Conservation (phyloP, 2,888 invertebrate species). For the Acanthosoma haemorrhoidale region DNA sequence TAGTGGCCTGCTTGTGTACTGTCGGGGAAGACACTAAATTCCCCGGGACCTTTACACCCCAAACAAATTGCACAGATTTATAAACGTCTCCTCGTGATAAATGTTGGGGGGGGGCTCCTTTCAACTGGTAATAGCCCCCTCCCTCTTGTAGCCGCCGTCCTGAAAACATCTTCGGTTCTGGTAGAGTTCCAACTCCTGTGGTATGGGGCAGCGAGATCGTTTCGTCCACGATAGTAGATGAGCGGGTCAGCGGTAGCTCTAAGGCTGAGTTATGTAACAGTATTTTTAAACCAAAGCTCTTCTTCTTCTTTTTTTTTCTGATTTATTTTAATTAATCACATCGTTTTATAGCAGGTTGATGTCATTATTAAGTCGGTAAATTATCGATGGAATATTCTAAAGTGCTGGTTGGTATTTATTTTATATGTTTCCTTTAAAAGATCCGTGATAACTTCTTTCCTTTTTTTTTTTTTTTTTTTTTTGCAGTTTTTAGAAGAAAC, state of each 20-base stretch:
- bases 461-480: too few relatives aligned
- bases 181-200: neutral
- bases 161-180: neutral
- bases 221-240: neutral
- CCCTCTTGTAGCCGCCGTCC: neutral
- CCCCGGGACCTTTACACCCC: constrained; percentile 24
- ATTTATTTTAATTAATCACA: too few relatives aligned
- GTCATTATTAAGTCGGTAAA: too few relatives aligned
- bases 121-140: constrained; percentile 23
- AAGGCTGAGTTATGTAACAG: neutral
- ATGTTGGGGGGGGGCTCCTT: constrained; percentile 16
- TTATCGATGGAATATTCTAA: too few relatives aligned
- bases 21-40: constrained; percentile 16
- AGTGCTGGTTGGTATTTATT: too few relatives aligned
- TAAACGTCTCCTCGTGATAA: constrained; percentile 26
- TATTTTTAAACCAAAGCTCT: neutral
- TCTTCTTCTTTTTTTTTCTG: too few relatives aligned
- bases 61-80: constrained; percentile 28
- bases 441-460: too few relatives aligned
- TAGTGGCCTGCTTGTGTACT: constrained; percentile 7
- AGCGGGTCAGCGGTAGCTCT: neutral
- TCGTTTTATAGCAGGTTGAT: too few relatives aligned
- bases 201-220: too few relatives aligned
- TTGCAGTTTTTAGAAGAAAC: too few relatives aligned
- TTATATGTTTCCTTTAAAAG: too few relatives aligned